Evolutionary conservation across 2,113 vertebrate genomes (phyloP).

Genomic region (Triplophysa tibetana): DNA sequence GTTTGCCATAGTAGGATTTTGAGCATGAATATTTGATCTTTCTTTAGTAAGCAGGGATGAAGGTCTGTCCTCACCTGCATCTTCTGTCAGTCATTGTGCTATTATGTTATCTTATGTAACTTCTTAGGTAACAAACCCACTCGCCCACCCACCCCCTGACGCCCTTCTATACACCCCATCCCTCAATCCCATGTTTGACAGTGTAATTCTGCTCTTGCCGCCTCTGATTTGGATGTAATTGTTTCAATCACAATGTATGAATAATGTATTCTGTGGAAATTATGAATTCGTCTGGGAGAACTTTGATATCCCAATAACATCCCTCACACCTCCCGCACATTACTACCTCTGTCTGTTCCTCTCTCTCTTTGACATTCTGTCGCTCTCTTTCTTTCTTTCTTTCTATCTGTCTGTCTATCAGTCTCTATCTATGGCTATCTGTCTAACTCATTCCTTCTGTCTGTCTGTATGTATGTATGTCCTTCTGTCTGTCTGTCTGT

Average conservation of each 20-base stretch:
- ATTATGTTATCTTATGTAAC: conserved; percentile 31
- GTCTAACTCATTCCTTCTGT: too few species aligned
- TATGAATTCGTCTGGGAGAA: conserved; percentile 36
- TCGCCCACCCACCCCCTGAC: not conserved
- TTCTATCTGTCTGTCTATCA: not conserved
- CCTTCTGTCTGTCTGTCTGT: not conserved
- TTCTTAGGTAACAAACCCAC: conserved; percentile 26
- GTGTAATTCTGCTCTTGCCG: conserved; percentile 26
- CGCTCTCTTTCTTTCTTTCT: not conserved
- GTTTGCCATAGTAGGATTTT: too few species aligned
- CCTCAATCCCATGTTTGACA: conserved; percentile 17
- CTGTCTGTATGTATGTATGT: too few species aligned
- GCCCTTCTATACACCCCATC: not conserved
- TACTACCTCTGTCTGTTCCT: not conserved
- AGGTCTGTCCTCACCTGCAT: conserved; percentile 11
- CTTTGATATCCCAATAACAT: not conserved
- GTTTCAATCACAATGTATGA: conserved; percentile 42
- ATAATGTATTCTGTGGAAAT: conserved; percentile 38
- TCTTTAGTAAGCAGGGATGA: too few species aligned
- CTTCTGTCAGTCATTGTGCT: conserved; percentile 30
- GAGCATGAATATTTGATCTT: too few species aligned
- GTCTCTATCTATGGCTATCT: too few species aligned
- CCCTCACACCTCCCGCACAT: not conserved
- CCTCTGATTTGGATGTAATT: conserved; percentile 36
- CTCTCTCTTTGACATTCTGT: conserved; percentile 7